Evolutionary conservation across 2,113 vertebrate genomes (phyloP).

Genomic region (Ophthalmolycus amberensis): DNA sequence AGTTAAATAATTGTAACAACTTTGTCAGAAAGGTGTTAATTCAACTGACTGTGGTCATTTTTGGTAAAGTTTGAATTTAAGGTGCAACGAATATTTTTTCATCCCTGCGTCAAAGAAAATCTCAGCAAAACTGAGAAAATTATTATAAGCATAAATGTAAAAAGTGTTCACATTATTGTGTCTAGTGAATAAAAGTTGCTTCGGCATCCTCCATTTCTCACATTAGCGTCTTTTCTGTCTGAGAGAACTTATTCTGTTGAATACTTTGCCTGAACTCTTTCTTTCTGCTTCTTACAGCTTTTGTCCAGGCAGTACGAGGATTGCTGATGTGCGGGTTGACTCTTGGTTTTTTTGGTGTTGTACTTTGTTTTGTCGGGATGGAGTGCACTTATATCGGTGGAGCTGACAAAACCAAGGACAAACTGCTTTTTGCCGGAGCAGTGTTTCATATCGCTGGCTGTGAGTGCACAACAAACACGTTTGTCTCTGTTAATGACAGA

Average conservation of each 20-base stretch:
- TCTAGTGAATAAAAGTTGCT: not conserved
- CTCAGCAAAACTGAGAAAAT: not conserved
- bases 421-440: constrained; percentile 70
- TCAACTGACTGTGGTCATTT: not conserved
- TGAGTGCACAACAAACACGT: constrained; percentile 41
- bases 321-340: constrained; percentile 77
- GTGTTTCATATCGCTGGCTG: constrained; percentile 79
- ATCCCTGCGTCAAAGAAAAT: not conserved
- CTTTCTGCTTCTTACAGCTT: constrained; percentile 63
- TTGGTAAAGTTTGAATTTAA: too few relatives aligned
- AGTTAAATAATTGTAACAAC: not conserved
- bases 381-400: constrained; percentile 85
- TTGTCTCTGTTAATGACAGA: constrained; percentile 26
- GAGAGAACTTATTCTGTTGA: not conserved
- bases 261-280: not conserved
- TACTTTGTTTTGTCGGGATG: constrained; percentile 83
- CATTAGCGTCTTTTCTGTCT: not conserved
- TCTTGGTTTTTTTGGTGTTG: constrained; percentile 73
- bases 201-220: not conserved
- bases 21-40: not conserved
- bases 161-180: not conserved
- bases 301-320: constrained; percentile 78
- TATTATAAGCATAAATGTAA: not conserved
- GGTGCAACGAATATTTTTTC: not conserved
- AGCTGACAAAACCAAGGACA: constrained; percentile 73